phyloP scores from a whole-genome alignment of 1,140 invertebrate species.

The Neodiprion virginianus region DNA sequence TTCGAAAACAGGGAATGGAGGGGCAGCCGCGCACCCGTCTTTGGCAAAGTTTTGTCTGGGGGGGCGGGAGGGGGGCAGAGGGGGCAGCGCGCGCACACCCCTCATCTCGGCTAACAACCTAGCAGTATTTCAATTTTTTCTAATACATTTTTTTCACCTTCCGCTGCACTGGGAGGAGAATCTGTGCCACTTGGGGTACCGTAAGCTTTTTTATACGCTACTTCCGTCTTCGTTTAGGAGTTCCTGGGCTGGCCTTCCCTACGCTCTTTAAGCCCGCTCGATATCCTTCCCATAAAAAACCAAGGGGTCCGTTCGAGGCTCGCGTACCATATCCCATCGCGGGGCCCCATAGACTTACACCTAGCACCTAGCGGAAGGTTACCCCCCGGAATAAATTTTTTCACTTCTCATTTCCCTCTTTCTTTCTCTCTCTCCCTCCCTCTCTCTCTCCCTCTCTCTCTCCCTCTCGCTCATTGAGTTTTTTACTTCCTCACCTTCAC shows the following conservation, averaged over 20 bases:
- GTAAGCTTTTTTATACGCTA: conserved; percentile 46
- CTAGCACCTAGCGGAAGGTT: conserved; percentile 40
- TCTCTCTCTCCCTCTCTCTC: conserved; percentile 12
- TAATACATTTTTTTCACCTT: conserved; percentile 36
- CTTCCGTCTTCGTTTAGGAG: conserved; percentile 42
- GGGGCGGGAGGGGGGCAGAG: not conserved
- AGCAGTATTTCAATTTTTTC: conserved; percentile 49
- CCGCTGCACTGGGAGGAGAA: conserved; percentile 42
- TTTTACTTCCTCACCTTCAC: conserved; percentile 12
- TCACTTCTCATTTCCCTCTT: conserved; percentile 21
- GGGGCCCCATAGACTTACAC: conserved; percentile 28
- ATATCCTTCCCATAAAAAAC: conserved; percentile 36
- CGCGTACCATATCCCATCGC: conserved; percentile 8
- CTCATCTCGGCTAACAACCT: conserved; percentile 34
- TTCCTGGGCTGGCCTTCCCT: conserved; percentile 20
- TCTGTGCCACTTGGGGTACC: conserved; percentile 60
- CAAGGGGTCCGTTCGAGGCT: conserved; percentile 28
- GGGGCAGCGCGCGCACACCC: conserved; percentile 9
- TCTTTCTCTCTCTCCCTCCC: not conserved
- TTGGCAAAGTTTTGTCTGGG: not conserved
- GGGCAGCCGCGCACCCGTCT: not conserved
- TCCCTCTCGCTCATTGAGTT: conserved; percentile 22
- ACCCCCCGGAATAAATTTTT: conserved; percentile 24
- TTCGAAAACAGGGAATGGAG: not conserved
- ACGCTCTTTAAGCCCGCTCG: conserved; percentile 28